A percentile compares a stretch with the other conserved stretches of the same genome.
Conservation (phyloP, 2,113 vertebrate genomes). For the Bettongia penicillata region DNA sequence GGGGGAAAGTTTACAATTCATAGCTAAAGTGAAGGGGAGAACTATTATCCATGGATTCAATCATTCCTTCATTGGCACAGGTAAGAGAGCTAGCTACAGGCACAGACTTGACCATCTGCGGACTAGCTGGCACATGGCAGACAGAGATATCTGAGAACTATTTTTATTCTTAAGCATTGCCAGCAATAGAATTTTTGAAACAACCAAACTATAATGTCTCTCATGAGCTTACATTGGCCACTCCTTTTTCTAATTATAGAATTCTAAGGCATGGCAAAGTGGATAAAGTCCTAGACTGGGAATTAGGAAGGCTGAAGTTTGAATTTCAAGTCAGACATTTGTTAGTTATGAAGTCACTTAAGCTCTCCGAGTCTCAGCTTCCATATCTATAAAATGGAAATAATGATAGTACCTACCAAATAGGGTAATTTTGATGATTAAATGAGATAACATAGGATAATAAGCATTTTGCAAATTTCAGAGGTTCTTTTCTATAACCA, state of each 20-base stretch:
- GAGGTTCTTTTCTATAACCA: not conserved
- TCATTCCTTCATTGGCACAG: not conserved
- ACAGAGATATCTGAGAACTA: constrained; percentile 2
- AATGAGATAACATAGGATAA: not conserved
- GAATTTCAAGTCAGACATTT: not conserved
- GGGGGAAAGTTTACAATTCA: not conserved
- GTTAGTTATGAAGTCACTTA: not conserved
- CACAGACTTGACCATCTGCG: not conserved
- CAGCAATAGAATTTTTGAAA: constrained; percentile 47
- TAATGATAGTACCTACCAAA: not conserved
- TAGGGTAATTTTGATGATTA: not conserved
- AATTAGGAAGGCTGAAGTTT: not conserved
- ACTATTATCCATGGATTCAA: not conserved
- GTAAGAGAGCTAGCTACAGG: not conserved
- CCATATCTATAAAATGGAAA: not conserved
- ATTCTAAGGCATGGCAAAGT: not conserved
- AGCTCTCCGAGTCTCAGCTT: not conserved
- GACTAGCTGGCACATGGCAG: not conserved
- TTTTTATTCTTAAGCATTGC: constrained; percentile 29
- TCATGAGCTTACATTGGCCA: not conserved
- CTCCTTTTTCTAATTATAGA: not conserved
- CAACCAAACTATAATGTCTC: constrained; percentile 47
- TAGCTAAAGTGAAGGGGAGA: not conserved
- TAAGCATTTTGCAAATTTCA: not conserved
- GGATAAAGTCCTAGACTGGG: not conserved